These are phyloP conservation scores for Synanthedon andrenaeformis DNA, from an alignment of 2,888 invertebrate species.

Conservation along the genomic window DNA sequence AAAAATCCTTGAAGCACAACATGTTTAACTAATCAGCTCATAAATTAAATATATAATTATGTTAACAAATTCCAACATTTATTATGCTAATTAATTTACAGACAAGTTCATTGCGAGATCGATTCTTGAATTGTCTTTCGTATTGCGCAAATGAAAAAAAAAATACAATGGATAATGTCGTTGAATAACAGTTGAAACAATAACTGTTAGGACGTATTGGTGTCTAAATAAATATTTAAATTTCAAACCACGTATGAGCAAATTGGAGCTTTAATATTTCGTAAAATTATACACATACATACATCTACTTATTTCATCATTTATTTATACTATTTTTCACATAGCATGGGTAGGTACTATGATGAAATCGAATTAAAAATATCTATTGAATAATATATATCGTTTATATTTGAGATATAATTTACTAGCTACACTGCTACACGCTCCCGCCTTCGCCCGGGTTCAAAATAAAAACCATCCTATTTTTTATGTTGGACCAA, in stretches of 20 bases:
- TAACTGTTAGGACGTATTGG: constrained; percentile 7
- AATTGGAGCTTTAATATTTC: no score
- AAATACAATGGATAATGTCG: constrained; percentile 17
- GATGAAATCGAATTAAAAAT: no score
- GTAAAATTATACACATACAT: no score
- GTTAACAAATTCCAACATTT: constrained; percentile 15
- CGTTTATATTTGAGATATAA: no score
- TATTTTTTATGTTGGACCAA: no score
- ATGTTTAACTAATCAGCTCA: constrained; percentile 3
- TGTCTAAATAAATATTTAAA: constrained; percentile 3
- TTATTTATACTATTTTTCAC: no score
- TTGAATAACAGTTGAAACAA: neutral
- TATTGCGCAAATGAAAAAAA: constrained; percentile 17
- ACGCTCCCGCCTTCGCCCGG: no score
- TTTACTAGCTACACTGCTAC: no score
- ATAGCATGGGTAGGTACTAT: no score
- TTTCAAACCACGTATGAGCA: neutral
- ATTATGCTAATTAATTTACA: constrained; percentile 32
- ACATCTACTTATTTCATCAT: no score
- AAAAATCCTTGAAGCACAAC: constrained; percentile 2
- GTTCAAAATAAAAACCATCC: no score
- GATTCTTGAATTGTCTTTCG: constrained; percentile 10
- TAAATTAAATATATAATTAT: constrained; percentile 3
- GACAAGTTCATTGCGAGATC: constrained; percentile 21
- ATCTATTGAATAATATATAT: no score